Percentiles rank a stretch among this genome's conserved stretches.
These are phyloP conservation scores for Zaprionus kolodkinae DNA, from an alignment of 1,140 invertebrate species.

Conservation along the genomic window DNA sequence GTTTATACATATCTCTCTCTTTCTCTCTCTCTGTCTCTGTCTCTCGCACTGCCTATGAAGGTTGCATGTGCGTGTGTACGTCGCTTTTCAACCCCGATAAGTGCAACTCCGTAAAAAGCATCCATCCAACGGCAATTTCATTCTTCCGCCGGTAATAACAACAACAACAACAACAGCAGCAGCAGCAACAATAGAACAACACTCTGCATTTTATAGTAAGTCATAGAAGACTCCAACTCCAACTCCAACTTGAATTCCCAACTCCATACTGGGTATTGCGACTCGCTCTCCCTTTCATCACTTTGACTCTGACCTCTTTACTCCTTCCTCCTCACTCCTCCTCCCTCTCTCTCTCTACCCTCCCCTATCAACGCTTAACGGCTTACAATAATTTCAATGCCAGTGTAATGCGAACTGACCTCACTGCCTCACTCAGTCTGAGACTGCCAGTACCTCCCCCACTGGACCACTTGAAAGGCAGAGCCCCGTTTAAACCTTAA, in stretches of 20 bases:
- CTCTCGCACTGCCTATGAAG: constrained; percentile 5
- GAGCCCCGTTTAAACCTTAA: constrained; percentile 39
- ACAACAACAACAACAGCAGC: constrained; percentile 39
- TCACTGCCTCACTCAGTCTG: background rate
- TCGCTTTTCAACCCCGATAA: constrained; percentile 41
- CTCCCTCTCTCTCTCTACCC: background rate
- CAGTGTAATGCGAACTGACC: constrained; percentile 28
- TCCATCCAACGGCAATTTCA: constrained; percentile 62
- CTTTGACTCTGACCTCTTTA: constrained; percentile 41
- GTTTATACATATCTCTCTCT: background rate
- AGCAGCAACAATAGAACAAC: constrained; percentile 12
- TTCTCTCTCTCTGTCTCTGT: constrained; percentile 14
- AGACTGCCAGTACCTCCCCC: background rate
- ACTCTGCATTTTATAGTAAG: constrained; percentile 64
- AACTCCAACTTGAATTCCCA: background rate
- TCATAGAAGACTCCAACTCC: constrained; percentile 11
- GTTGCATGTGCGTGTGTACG: constrained; percentile 36
- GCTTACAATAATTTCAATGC: constrained; percentile 63
- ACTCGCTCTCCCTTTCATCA: background rate
- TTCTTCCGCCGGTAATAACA: constrained; percentile 73
- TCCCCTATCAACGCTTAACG: constrained; percentile 34
- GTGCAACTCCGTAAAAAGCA: constrained; percentile 30
- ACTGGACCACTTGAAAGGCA: constrained; percentile 20
- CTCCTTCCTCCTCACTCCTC: background rate
- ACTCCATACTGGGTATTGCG: background rate